Evolutionary conservation across 1,140 invertebrate genomes (phyloP), one percentile per base, ranked within the genome.

Genomic region (Pachypsylla venusta): DNA sequence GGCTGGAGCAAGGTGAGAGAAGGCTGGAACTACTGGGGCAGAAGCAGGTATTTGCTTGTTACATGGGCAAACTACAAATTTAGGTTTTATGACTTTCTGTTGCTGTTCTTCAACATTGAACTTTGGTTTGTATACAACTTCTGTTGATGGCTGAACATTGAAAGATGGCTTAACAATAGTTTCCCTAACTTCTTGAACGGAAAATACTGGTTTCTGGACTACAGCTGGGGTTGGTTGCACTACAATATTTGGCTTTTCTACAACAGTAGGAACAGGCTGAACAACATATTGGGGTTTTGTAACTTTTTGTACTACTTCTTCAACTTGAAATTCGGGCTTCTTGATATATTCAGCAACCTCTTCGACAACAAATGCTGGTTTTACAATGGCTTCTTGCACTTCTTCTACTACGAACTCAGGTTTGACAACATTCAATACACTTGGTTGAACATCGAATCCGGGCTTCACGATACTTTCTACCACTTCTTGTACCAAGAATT

Each of bases 61-160:
- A n/a, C 42, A 48, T 19, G 42, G 42, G 16, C 42, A 48, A 48
- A 48, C 42, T 7, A 48, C 42, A 48, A 48, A 48, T 48, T 48
- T 48, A 22, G 42, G 42, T n/a, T 48, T 48, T n/a, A 19, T 22
- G 5, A 48, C 42, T 48, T 48, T 48, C 22, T 48, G 42, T n/a
- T 48, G 42, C 22, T 48, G 42, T 48, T 48, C 42, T 48, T 48
- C 42, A 5, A 48, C 16, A 22, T 48, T 48, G 42, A 48, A 48
- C 5, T 10, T 48, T 10, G 42, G 42, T 48, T 48, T 48, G n/a
- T 48, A 19, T 4, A 48, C 42, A 48, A n/a, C 22, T 10, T 48
- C 16, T 48, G 16, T 5, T 7, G 42, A 48, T 5, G 42, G 42
- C 42, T 48, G 42, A 48, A 48, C 42, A 48, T 48, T 48, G 42